Conservation (phyloP, 2,888 invertebrate species). For the Stictocephala bisonia region DNA sequence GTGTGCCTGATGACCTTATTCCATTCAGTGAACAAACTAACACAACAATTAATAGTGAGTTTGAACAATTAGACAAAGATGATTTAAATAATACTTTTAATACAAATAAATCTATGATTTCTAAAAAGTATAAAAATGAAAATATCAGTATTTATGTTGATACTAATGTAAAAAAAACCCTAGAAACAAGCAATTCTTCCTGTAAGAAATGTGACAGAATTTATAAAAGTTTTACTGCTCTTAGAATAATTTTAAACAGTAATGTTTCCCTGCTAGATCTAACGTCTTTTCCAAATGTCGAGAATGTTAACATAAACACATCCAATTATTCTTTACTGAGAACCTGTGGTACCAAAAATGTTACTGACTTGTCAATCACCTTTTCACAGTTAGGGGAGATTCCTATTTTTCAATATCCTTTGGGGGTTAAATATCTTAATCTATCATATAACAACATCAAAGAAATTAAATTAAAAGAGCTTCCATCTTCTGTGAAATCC, state of each 20-base stretch:
- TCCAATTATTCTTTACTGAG: neutral
- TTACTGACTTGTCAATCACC: neutral
- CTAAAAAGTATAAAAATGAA: too few species aligned
- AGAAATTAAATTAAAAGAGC: neutral
- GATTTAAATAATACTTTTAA: too few species aligned
- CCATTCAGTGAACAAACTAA: too few species aligned
- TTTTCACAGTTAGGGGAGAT: neutral
- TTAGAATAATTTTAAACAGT: neutral
- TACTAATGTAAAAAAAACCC: too few species aligned
- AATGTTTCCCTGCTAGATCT: slow-evolving; percentile 2
- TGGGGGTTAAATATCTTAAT: neutral
- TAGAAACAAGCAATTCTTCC: too few species aligned
- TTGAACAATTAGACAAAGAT: too few species aligned
- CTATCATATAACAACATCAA: neutral
- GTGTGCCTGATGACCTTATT: too few species aligned
- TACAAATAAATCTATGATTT: too few species aligned
- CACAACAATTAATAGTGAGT: too few species aligned
- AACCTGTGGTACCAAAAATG: neutral
- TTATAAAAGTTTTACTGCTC: neutral
- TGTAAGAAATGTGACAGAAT: neutral
- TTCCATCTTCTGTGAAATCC: neutral
- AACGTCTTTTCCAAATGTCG: neutral
- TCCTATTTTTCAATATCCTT: neutral
- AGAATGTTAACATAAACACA: slow-evolving; percentile 6
- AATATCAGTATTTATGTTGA: too few species aligned